Evolutionary conservation across 2,888 invertebrate species (phyloP).

Genomic region (Harpalus rufipes): DNA sequence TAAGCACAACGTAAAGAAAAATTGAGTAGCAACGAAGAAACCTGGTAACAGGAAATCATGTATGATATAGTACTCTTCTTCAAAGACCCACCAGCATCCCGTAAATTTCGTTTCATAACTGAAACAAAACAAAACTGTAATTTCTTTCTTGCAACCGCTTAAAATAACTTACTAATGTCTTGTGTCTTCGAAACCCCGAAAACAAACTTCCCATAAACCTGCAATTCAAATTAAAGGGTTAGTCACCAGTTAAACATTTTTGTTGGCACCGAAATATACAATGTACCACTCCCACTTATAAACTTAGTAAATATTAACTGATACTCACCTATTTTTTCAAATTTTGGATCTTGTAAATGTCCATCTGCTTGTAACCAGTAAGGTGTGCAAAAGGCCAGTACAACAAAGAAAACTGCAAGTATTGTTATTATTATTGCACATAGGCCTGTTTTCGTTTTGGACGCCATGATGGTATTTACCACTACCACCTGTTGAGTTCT

Average conservation of each 20-base stretch:
- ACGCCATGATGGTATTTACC: conserved; percentile 76
- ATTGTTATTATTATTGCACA: conserved; percentile 84
- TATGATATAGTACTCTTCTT: conserved; percentile 97
- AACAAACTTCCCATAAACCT: conserved; percentile 98
- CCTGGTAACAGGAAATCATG: conserved; percentile 92
- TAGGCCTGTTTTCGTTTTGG: conserved; percentile 83
- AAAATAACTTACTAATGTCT: conserved; percentile 80
- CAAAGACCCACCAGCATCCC: conserved; percentile 98
- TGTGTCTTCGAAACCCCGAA: conserved; percentile 91
- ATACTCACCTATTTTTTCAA: conserved; percentile 87
- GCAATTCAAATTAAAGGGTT: conserved; percentile 72
- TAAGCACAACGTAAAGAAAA: conserved; percentile 94
- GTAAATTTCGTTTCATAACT: conserved; percentile 89
- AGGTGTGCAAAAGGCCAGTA: conserved; percentile 91
- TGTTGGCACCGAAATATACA: conserved; percentile 67
- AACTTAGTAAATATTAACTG: conserved; percentile 58
- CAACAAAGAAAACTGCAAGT: conserved; percentile 84
- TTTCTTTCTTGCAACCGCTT: not conserved
- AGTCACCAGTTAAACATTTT: conserved; percentile 58
- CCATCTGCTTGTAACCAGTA: conserved; percentile 93
- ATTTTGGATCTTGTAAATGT: conserved; percentile 86
- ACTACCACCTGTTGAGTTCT: conserved; percentile 57
- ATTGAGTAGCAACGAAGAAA: conserved; percentile 96
- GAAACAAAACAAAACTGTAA: conserved; percentile 45
- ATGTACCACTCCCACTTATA: conserved; percentile 72